Conservation (phyloP, 2,888 invertebrate genomes). For the Heliconius hortense region DNA sequence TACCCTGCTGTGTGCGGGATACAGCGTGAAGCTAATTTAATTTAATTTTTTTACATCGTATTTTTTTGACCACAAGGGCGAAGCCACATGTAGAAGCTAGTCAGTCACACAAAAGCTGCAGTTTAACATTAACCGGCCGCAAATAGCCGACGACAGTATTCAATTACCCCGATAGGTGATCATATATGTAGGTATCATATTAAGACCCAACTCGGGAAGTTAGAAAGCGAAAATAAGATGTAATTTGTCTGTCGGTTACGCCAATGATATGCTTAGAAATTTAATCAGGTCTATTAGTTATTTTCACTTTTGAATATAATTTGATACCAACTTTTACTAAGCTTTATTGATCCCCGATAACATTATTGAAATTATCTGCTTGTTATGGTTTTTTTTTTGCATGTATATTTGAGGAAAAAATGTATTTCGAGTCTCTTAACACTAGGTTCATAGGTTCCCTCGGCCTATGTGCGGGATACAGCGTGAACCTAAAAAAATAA, state of each 20-base stretch:
- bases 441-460: no score
- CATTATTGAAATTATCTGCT: neutral
- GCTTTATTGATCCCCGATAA: neutral
- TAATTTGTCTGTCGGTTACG: slow-evolving; percentile 25
- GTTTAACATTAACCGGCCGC: neutral
- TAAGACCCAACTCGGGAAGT: slow-evolving; percentile 11
- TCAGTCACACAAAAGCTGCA: neutral
- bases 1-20: no score
- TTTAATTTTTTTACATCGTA: no score
- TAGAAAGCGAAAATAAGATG: slow-evolving; percentile 25
- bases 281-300: slow-evolving; percentile 6
- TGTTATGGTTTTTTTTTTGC: no score
- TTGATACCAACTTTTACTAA: neutral
- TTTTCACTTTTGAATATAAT: slow-evolving; percentile 22
- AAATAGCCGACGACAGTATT: slow-evolving; percentile 8
- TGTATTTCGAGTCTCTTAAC: no score
- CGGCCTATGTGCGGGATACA: neutral
- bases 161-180: slow-evolving; percentile 22
- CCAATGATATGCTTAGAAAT: slow-evolving; percentile 28
- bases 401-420: neutral
- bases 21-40: no score
- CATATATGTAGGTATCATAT: slow-evolving; percentile 22
- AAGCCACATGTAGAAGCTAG: neutral
- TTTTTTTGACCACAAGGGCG: neutral
- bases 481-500: neutral